Percentiles rank a stretch among this genome's conserved stretches.
Evolutionary conservation across 1,140 invertebrate genomes (phyloP).

Genomic region (Macrostomum lignano): DNA sequence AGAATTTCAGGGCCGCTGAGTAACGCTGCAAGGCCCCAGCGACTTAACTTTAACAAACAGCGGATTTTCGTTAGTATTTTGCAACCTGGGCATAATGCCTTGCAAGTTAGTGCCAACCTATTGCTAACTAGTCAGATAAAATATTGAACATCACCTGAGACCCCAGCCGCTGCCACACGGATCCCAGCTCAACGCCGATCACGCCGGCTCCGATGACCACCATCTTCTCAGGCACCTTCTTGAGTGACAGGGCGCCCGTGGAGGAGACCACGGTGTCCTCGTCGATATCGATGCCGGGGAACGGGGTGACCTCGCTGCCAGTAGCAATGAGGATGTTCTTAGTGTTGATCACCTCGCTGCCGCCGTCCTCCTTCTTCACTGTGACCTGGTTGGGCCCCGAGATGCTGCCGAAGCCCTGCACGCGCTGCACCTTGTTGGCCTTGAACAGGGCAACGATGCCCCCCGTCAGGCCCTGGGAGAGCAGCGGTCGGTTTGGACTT

Average conservation of each 20-base stretch:
- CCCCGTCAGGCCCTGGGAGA: slow-evolving; percentile 62
- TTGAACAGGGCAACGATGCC: slow-evolving; percentile 88
- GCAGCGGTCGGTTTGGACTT: too few relatives aligned
- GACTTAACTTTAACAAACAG: slow-evolving; percentile 1
- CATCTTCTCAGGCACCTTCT: slow-evolving; percentile 62
- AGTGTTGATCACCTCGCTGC: slow-evolving; percentile 48
- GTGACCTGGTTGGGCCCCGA: slow-evolving; percentile 70
- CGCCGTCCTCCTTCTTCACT: slow-evolving; percentile 49
- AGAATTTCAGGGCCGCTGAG: too few relatives aligned
- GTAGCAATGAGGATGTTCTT: slow-evolving; percentile 95
- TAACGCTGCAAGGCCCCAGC: too few relatives aligned
- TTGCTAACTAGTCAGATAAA: too few relatives aligned
- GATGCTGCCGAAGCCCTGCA: slow-evolving; percentile 68
- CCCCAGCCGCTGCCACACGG: slow-evolving; percentile 10
- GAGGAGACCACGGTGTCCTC: slow-evolving; percentile 81
- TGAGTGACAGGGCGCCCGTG: slow-evolving; percentile 69
- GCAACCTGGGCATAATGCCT: too few relatives aligned
- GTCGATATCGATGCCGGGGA: slow-evolving; percentile 77
- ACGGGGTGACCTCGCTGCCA: slow-evolving; percentile 89
- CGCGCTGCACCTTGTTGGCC: slow-evolving; percentile 59
- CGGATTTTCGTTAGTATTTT: slow-evolving; percentile 6
- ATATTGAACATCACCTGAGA: slow-evolving; percentile 4
- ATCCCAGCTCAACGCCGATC: slow-evolving; percentile 64
- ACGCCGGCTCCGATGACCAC: slow-evolving; percentile 93
- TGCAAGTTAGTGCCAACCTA: too few relatives aligned